These are phyloP conservation scores for Drosophila stalkeri DNA, from an alignment of 2,888 invertebrate species.

Conservation along the genomic window DNA sequence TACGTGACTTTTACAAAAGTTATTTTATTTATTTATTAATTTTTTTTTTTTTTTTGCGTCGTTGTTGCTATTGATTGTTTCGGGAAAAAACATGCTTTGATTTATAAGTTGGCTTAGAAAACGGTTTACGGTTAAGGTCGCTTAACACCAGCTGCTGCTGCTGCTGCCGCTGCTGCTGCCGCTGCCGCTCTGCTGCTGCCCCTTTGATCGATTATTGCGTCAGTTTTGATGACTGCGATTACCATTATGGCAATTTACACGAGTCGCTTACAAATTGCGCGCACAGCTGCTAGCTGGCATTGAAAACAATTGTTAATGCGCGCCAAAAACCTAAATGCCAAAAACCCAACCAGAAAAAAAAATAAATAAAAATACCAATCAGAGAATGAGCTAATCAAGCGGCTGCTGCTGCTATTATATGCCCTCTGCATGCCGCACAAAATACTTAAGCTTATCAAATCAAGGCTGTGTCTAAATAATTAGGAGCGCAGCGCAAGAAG, in stretches of 20 bases:
- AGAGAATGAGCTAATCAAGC: slow-evolving; percentile 24
- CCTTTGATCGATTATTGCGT: slow-evolving; percentile 52
- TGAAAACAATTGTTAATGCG: slow-evolving; percentile 53
- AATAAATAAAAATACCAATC: slow-evolving; percentile 15
- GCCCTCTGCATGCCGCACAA: slow-evolving; percentile 16
- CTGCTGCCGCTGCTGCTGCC: slow-evolving; percentile 19
- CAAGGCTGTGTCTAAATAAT: slow-evolving; percentile 19
- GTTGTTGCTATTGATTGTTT: not conserved
- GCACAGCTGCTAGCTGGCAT: slow-evolving; percentile 55
- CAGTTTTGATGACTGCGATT: slow-evolving; percentile 46
- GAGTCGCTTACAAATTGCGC: slow-evolving; percentile 54
- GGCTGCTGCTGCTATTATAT: not conserved
- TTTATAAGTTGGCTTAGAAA: slow-evolving; percentile 46
- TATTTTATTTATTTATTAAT: too few species aligned
- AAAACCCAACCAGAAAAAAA: slow-evolving; percentile 29
- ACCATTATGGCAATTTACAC: slow-evolving; percentile 64
- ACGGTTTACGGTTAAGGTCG: slow-evolving; percentile 28
- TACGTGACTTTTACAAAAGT: slow-evolving; percentile 50
- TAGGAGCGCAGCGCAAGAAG: not conserved
- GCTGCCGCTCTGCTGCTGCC: slow-evolving; percentile 20
- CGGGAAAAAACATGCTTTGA: slow-evolving; percentile 16
- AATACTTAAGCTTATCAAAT: not conserved
- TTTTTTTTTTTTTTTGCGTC: not conserved
- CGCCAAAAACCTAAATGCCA: slow-evolving; percentile 33
- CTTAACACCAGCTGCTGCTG: slow-evolving; percentile 12